Percentiles rank a stretch among this genome's conserved stretches.
Conservation (phyloP, 2,797 vertebrate genomes). For the Hoplostethus mediterraneus region DNA sequence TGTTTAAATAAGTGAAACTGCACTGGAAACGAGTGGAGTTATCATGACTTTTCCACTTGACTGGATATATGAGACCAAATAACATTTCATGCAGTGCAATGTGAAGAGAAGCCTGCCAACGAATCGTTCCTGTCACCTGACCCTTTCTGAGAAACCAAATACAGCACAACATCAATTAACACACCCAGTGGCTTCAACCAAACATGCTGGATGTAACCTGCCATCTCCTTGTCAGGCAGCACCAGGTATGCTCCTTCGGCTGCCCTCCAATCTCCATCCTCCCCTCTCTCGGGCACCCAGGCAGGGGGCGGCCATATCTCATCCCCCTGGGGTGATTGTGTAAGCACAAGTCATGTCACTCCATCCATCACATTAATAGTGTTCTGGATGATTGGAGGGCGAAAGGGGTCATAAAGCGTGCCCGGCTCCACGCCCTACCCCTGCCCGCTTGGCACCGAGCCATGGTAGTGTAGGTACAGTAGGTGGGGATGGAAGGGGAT, state of each 20-base stretch:
- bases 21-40: no score
- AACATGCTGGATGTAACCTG: constrained; percentile 23
- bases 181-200: constrained; percentile 26
- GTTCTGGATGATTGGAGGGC: constrained; percentile 63
- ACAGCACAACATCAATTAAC: constrained; percentile 24
- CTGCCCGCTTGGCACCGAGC: constrained; percentile 62
- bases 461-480: constrained; percentile 41
- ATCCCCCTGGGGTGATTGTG: constrained; percentile 45
- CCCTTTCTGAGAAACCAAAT: constrained; percentile 13
- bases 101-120: constrained; percentile 17
- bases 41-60: no score
- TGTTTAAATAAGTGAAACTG: no score
- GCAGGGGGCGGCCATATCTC: constrained; percentile 44
- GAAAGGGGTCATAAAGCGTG: constrained; percentile 59
- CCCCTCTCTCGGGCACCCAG: constrained; percentile 1
- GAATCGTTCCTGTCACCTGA: constrained; percentile 21
- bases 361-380: constrained; percentile 72
- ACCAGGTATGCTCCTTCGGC: constrained; percentile 44
- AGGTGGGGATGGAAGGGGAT: constrained; percentile 48
- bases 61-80: neutral
- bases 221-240: constrained; percentile 12
- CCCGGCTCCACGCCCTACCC: constrained; percentile 49
- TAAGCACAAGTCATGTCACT: constrained; percentile 36
- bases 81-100: neutral
- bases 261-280: constrained; percentile 47